Evolutionary conservation across 2,113 vertebrate genomes (phyloP), one percentile per base, ranked within the genome.

Genomic region (Gobiocypris rarus): DNA sequence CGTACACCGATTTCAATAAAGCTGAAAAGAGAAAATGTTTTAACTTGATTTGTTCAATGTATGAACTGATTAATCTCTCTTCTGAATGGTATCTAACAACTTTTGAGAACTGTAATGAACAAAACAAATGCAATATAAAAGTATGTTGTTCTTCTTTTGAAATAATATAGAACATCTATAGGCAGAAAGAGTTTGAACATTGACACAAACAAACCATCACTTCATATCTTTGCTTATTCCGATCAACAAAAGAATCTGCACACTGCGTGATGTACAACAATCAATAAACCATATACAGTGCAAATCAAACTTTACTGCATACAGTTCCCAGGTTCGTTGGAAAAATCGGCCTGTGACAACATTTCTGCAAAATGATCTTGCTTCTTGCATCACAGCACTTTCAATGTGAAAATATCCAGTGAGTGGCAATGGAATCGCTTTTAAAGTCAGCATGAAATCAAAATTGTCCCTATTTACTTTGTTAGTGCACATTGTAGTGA

Each of bases 221-320:
- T 76, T 76, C 17, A 75, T 31, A 38, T 76, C 52, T 76, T 34
- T 76, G 28, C 48, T 54, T 56, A 56, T 58, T 76, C 17, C n/a
- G 52, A n/a, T 58, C 50, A 56, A 58, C 17, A 58, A 56, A 76
- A 76, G 14, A 1, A 56, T 22, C 7, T 58, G 31, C 8, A 58
- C 38, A 58, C 52, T 7, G 19, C 19, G 28, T 4, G 15, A 52
- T 28, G 31, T 19, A 50, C 9, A 26, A 52, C 71, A 75, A 75
- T 52, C 0, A 28, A 52, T 75, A 75, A 31, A 52, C 9, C 45
- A 31, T 75, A 28, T 50, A 75, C 43, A 75, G 73, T 52, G 48
- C 73, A 75, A 52, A 31, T 75, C 26, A 50, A 19, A 75, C 73
- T 75, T 52, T 75, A 50, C 26, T 52, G 15, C 48, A 75, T 52